Evolutionary conservation across 2,888 invertebrate species (phyloP).

Genomic region (Thereva unica): DNA sequence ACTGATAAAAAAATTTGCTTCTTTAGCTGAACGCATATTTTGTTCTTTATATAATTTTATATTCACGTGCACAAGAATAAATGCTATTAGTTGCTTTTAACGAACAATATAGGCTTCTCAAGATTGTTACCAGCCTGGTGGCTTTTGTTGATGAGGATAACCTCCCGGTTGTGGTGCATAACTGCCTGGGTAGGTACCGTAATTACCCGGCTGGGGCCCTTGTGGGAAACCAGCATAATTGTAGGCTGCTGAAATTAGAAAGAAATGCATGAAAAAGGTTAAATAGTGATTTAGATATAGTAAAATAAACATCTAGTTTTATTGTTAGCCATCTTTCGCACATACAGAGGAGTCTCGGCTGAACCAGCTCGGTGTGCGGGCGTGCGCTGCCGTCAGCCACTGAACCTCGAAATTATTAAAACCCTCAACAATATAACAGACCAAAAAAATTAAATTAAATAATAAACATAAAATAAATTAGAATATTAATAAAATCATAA

Average conservation of each 20-base stretch:
- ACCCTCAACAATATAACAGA: too few relatives aligned
- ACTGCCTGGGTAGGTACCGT: conserved; percentile 58
- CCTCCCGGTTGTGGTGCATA: conserved; percentile 55
- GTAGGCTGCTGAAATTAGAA: conserved; percentile 55
- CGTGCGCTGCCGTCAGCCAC: too few relatives aligned
- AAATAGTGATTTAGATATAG: conserved; percentile 7
- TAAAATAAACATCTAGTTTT: background rate
- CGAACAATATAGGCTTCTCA: background rate
- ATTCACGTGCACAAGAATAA: background rate
- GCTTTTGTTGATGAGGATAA: conserved; percentile 55
- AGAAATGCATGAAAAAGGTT: background rate
- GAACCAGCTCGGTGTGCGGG: too few relatives aligned
- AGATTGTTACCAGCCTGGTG: conserved; percentile 55
- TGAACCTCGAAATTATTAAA: too few relatives aligned
- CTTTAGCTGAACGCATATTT: too few relatives aligned
- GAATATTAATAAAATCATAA: too few relatives aligned
- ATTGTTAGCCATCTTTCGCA: too few relatives aligned
- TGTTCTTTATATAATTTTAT: too few relatives aligned
- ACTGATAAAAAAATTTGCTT: too few relatives aligned
- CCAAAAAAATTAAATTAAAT: too few relatives aligned
- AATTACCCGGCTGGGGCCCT: conserved; percentile 56
- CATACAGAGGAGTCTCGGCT: too few relatives aligned
- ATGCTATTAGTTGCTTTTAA: background rate
- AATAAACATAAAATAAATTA: too few relatives aligned
- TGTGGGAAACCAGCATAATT: conserved; percentile 64